phyloP scores from a whole-genome alignment of 2,113 vertebrate genomes.

The Scalopus aquaticus region DNA sequence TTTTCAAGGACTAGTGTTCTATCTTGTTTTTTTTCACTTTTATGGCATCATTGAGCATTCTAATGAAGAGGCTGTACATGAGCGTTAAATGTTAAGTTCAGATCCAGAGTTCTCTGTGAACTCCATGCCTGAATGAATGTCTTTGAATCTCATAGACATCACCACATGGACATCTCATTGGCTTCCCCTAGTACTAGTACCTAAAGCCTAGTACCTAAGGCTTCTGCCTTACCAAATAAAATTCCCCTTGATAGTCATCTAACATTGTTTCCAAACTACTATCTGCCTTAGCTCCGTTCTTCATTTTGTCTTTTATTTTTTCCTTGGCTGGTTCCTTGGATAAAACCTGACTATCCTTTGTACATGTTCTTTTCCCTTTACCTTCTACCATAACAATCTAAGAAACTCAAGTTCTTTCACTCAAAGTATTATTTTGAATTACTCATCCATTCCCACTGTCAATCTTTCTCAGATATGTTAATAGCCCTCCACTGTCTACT shows the following conservation, averaged over 20 bases:
- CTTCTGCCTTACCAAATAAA: neutral
- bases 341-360: neutral
- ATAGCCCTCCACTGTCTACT: neutral
- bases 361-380: neutral
- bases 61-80: neutral
- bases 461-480: neutral
- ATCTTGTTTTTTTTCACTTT: neutral
- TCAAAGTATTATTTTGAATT: neutral
- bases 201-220: neutral
- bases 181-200: no score
- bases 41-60: neutral
- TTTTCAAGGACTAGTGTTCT: neutral
- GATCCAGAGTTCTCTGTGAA: neutral
- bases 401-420: neutral
- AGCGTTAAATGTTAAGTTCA: neutral
- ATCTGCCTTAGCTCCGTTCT: neutral
- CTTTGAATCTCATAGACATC: neutral
- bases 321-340: neutral
- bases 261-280: neutral
- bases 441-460: neutral
- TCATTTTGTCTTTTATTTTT: neutral
- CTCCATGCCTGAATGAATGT: neutral
- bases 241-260: neutral
- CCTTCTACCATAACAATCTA: neutral
- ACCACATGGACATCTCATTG: neutral